Base-by-base conservation (phyloP, 64 coral and sea anemone species). In the Pachyseris speciosa region DNA sequence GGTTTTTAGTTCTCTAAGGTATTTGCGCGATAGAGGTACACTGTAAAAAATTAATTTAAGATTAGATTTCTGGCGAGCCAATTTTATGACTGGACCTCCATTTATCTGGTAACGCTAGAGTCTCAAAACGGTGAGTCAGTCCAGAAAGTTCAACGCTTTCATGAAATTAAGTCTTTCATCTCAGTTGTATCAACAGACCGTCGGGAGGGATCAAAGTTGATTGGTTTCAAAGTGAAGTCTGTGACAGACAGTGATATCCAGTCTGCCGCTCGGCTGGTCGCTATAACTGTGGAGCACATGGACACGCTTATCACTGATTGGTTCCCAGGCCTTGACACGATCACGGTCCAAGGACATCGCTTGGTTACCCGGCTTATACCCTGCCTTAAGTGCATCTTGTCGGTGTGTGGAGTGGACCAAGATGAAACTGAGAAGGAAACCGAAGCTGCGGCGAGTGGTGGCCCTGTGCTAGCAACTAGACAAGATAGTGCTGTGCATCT, bases 261-360 rank as follows among this genome's bases (percentile, higher is more conserved):
- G 68, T 86, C 50, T 24, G 89, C 96, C 16, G 93, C 93, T 48
- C 93, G 96, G 44, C 37, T 98, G 63, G 66, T 98, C 37, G 96
- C 96, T 19, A 93, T 98, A 42, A 87, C 84, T 25, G 78, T 83
- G 0, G 93, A 98, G 33, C 96, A 98, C 80, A 95, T 98, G 17
- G 96, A 98, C 64, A 98, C 90, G 2, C 93, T 98, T 32, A 89
- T 98, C 37, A 92, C 88, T 9, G 96, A 98, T 59, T 98, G 96
- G 96, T 98, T 95, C 80, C 96, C 96, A 90, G 96, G 96, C n/a
- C 96, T 98, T 81, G 96, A 98, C 66, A 84, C 89, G 41, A 67
- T 89, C 30, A 98, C 94, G 61, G 94, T 98, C 16, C 93, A 92
- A 69, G 96, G 96, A 9, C 68, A 95, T 88, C 94, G 94, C 80